Percentiles rank a stretch among this genome's conserved stretches.
phyloP scores from a whole-genome alignment of 2,113 vertebrate species.

The Rhinogobius similis region DNA sequence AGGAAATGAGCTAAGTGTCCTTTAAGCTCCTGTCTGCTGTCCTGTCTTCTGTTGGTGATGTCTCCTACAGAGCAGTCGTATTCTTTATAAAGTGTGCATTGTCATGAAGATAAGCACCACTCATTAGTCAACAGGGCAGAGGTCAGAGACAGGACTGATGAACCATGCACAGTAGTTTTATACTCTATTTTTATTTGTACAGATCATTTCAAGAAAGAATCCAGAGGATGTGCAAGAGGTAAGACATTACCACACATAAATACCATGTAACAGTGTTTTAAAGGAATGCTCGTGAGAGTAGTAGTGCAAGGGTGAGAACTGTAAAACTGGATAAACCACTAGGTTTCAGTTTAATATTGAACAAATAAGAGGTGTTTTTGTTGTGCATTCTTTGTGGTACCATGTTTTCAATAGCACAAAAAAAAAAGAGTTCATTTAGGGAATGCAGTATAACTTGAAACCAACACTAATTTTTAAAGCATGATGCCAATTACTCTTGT shows the following conservation, averaged over 20 bases:
- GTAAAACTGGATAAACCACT: neutral
- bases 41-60: conserved; percentile 58
- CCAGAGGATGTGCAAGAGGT: conserved; percentile 99
- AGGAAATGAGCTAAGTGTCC: neutral
- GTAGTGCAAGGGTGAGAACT: neutral
- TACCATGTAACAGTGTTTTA: neutral
- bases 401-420: neutral
- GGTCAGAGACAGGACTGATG: neutral
- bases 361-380: neutral
- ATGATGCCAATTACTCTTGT: conserved; percentile 69
- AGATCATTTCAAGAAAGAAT: conserved; percentile 96
- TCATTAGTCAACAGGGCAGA: conserved; percentile 10
- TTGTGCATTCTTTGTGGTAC: neutral
- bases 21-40: conserved; percentile 6
- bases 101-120: conserved; percentile 37
- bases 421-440: conserved; percentile 3
- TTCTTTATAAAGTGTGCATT: conserved; percentile 54
- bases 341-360: neutral
- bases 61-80: conserved; percentile 54
- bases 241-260: conserved; percentile 49
- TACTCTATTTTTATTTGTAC: conserved; percentile 57
- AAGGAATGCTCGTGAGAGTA: neutral
- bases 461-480: conserved; percentile 52
- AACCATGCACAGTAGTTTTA: neutral
- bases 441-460: conserved; percentile 27